These are phyloP conservation scores for Dromaius novaehollandiae DNA, from an alignment of 2,113 vertebrate genomes.

Conservation along the genomic window DNA sequence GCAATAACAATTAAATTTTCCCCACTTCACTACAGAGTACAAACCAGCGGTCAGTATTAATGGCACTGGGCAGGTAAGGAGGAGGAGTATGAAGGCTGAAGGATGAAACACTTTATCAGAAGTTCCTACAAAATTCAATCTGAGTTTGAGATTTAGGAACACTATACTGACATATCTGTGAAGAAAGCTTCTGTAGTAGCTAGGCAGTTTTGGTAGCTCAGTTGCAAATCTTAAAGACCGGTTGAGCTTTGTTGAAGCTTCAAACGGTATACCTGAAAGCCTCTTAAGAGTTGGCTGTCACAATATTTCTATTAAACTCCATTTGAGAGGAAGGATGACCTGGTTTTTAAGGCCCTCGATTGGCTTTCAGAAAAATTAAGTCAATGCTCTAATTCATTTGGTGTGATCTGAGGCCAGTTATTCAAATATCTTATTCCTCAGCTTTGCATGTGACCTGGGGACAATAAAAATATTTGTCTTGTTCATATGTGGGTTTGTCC, in stretches of 20 bases:
- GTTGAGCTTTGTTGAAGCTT: neutral
- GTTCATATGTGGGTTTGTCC: neutral
- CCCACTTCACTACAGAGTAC: neutral
- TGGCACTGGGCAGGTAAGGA: neutral
- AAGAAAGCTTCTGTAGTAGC: neutral
- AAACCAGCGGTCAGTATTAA: neutral
- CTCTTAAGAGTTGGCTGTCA: neutral
- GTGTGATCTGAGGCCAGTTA: neutral
- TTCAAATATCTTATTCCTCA: neutral
- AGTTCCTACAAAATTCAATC: neutral
- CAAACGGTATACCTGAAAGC: neutral
- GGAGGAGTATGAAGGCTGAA: neutral
- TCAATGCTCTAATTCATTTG: neutral
- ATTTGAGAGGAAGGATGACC: neutral
- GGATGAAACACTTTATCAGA: neutral
- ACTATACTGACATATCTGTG: neutral
- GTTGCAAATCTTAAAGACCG: neutral
- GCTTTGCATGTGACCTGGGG: neutral
- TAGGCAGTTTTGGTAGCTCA: neutral
- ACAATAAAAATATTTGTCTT: neutral
- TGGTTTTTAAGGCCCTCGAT: neutral
- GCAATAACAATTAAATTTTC: neutral
- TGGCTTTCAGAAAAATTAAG: neutral
- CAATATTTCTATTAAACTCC: neutral
- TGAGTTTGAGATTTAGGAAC: neutral